Evolutionary conservation across 1,140 invertebrate species (phyloP), one percentile per base, ranked within the genome.

Genomic region (Linepithema humile): DNA sequence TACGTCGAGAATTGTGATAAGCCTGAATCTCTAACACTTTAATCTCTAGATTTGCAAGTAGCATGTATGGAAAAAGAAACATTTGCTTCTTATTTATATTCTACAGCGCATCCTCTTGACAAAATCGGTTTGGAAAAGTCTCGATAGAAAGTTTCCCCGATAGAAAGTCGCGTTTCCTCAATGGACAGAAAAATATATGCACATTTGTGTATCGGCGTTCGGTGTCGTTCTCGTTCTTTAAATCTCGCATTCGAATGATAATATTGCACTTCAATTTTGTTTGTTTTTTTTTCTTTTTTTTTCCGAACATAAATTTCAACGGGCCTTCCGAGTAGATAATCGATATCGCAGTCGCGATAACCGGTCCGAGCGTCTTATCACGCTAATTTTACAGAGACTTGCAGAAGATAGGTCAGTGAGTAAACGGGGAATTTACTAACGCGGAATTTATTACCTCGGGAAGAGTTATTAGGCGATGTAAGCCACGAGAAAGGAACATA

Each of bases 341-440:
- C 73, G 59, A 78, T 80, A 74, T 87, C 78, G 43, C 40, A n/a
- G 65, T 7, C 0, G 20, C 38, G 69, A 88, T 70, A 80, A 85
- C 26, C 50, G 65, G 40, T 17, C 57, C 12, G 15, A 23, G 17
- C 4, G n/a, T 10, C 23, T 88, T 74, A 80, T 88, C 69, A 29
- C 40, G 40, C 26, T 7, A 32, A 1, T 32, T 35, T 32, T 43
- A 48, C 70, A 12, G 10, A 35, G 65, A 38, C 60, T 50, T 64
- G 65, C 5, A 4, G 60, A 55, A 50, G 69, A 85, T 74, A 70
- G 74, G 53, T 84, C 85, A 87, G 48, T 70, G 17, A 60, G 40
- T 67, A 40, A 48, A n/a, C 45, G n/a, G n/a, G 38, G 60, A 73
- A 80, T 57, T 67, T 64, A 69, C 17, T 23, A 17, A 23, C n/a